Evolutionary conservation across 2,113 vertebrate species (phyloP).

Genomic region (Lasiurus cinereus): DNA sequence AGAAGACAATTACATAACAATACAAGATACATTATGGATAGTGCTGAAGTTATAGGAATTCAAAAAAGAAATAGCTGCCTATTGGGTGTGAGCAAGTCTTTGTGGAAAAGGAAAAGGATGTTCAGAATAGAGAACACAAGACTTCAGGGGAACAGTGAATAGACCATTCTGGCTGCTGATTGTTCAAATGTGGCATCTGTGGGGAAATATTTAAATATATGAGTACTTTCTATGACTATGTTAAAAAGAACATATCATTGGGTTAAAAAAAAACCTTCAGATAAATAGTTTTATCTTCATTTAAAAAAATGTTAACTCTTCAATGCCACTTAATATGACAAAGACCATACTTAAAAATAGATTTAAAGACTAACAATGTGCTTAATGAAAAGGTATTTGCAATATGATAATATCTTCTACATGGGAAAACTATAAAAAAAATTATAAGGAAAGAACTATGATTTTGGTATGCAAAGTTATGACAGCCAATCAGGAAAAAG

Average conservation of each 20-base stretch:
- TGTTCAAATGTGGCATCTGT: background rate
- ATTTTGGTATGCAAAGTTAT: background rate
- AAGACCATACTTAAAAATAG: conserved; percentile 31
- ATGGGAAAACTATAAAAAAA: background rate
- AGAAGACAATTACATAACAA: background rate
- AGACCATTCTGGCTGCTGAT: background rate
- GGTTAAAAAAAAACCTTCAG: conserved; percentile 5
- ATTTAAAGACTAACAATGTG: background rate
- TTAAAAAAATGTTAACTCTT: background rate
- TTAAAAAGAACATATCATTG: background rate
- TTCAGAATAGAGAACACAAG: background rate
- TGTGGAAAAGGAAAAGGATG: background rate
- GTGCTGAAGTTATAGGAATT: conserved; percentile 4
- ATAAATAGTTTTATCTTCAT: conserved; percentile 5
- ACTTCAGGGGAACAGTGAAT: background rate
- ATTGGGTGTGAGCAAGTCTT: background rate
- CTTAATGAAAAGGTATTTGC: background rate
- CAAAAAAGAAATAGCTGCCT: background rate
- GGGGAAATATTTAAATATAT: background rate
- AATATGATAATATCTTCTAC: background rate
- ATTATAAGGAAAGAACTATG: background rate
- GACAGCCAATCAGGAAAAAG: background rate
- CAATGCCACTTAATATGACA: background rate
- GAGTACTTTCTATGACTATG: background rate
- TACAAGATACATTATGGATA: background rate